These are phyloP conservation scores for Tetanocera ferruginea DNA, from an alignment of 2,888 invertebrate species.

Conservation along the genomic window DNA sequence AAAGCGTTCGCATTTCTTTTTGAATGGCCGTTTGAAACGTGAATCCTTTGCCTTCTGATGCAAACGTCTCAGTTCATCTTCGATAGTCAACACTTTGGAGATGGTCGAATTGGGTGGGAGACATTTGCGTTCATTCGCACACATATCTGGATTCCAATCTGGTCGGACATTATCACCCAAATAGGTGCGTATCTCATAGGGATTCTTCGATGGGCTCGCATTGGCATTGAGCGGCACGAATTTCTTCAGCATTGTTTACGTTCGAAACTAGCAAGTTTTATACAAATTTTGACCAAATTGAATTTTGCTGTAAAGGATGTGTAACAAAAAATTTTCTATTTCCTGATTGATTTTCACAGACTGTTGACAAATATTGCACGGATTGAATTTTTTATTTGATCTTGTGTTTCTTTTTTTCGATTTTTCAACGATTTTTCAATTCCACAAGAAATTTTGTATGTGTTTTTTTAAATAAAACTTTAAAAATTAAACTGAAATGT, in stretches of 20 bases:
- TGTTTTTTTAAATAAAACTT: neutral
- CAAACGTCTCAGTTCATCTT: constrained; percentile 60
- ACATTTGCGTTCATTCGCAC: constrained; percentile 55
- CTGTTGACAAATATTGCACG: constrained; percentile 40
- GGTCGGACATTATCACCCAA: constrained; percentile 53
- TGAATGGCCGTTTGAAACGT: constrained; percentile 52
- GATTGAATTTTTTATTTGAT: neutral
- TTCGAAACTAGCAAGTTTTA: neutral
- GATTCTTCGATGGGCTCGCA: constrained; percentile 59
- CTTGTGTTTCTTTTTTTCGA: neutral
- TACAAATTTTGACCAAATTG: constrained; percentile 15
- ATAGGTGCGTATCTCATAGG: constrained; percentile 63
- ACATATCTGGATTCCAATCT: constrained; percentile 56
- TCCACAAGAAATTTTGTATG: constrained; percentile 21
- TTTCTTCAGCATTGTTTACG: constrained; percentile 60
- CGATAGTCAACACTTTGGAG: constrained; percentile 60
- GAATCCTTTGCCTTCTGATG: constrained; percentile 59
- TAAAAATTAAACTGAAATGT: neutral
- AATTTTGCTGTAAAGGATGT: neutral
- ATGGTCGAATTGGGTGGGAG: constrained; percentile 54
- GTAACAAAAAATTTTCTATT: constrained; percentile 35
- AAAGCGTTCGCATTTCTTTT: constrained; percentile 52
- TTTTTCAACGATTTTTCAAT: constrained; percentile 15
- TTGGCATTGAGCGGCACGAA: constrained; percentile 61
- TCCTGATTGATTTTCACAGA: constrained; percentile 1